phyloP scores from a whole-genome alignment of 2,797 vertebrate genomes.

The Pantherophis vulpinus region DNA sequence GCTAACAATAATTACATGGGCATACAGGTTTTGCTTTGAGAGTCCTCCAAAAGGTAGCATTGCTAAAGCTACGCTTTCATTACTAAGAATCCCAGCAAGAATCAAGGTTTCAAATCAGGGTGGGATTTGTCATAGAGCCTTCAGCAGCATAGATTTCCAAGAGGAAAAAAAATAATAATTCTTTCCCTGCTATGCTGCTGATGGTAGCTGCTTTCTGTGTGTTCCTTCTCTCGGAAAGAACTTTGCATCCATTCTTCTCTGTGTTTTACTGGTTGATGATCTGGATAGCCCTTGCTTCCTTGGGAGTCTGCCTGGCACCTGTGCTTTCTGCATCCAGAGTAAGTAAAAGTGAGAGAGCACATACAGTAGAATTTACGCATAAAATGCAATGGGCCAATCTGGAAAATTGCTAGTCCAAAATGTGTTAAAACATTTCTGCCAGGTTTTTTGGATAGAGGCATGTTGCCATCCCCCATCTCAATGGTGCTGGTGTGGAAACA shows the following conservation, averaged over 20 bases:
- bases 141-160: neutral
- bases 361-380: neutral
- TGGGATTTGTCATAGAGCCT: neutral
- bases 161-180: neutral
- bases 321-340: neutral
- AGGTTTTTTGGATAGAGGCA: neutral
- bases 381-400: neutral
- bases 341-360: neutral
- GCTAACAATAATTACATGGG: neutral
- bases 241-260: neutral
- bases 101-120: neutral
- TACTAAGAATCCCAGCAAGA: neutral
- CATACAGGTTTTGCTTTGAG: neutral
- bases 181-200: neutral
- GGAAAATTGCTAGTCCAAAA: neutral
- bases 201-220: neutral
- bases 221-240: neutral
- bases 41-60: neutral
- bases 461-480: neutral
- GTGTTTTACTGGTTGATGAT: neutral
- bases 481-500: neutral
- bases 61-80: neutral
- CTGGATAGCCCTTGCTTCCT: neutral
- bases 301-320: neutral
- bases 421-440: neutral